These are phyloP conservation scores for Lontra canadensis DNA, from an alignment of 2,113 vertebrate species.

Conservation along the genomic window DNA sequence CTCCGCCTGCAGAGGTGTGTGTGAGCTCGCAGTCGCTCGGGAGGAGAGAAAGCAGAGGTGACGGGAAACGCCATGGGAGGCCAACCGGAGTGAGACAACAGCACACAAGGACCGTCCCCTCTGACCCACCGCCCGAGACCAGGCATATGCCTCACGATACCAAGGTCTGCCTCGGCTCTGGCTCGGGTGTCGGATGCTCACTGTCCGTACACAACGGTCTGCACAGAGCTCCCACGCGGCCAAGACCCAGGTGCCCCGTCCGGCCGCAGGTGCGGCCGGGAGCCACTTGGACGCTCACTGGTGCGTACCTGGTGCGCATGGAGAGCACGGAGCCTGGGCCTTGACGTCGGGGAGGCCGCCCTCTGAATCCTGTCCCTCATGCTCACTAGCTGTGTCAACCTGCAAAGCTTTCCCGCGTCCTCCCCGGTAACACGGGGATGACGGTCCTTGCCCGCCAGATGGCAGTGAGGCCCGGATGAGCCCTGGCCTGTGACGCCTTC, in stretches of 20 bases:
- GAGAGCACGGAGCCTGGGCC: not conserved
- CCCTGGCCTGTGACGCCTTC: not conserved
- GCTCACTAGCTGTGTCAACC: not conserved
- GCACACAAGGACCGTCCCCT: not conserved
- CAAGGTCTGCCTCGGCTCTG: not conserved
- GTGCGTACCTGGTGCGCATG: rapidly evolving
- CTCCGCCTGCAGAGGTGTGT: not conserved
- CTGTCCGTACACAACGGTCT: not conserved
- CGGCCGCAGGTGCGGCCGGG: too few relatives aligned
- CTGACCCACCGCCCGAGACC: not conserved
- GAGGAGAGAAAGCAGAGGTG: not conserved
- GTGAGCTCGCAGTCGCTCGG: not conserved
- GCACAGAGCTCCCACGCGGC: not conserved
- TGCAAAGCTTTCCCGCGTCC: not conserved
- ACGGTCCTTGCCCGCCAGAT: not conserved
- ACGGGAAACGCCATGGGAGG: not conserved
- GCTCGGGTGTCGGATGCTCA: not conserved
- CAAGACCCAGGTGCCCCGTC: not conserved
- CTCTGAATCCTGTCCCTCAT: not conserved
- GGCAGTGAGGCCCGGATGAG: not conserved
- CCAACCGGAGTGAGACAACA: not conserved
- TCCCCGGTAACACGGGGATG: not conserved
- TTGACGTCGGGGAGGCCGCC: not conserved
- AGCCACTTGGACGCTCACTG: not conserved
- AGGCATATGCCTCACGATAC: not conserved